Evolutionary conservation across 1,140 invertebrate genomes (phyloP), one percentile per base, ranked within the genome.

Genomic region (Pteromalus puparum): DNA sequence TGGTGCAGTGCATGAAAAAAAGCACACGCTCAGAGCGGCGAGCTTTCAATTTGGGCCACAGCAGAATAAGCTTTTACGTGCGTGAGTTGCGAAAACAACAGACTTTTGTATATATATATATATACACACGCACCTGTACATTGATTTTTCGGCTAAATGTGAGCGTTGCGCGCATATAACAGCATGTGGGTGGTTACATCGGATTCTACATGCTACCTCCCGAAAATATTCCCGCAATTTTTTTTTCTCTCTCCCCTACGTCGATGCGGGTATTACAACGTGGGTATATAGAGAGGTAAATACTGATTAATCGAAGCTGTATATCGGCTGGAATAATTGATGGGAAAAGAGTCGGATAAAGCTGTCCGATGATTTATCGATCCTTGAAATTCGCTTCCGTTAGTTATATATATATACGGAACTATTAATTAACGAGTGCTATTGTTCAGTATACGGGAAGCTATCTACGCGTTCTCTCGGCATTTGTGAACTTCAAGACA

Each of bases 31-130:
- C 38, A 10, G 34, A 2, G 38, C 10, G 38, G 53, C 21, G 61
- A 78, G 46, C 42, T 72, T 83, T 72, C 61, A 83, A 28, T 83
- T 83, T 61, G 53, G 46, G 68, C 67, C 26, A 72, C 46, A 18
- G 28, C 30, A 72, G 38, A 83, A 83, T 83, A 78, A 83, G 74
- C 67, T 78, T 77, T 78, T 72, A 78, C 75, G 42, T 83, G 74
- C 74, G 67, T 83, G 75, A 83, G 67, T 77, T 83, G 75, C 28
- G 82, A 83, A 83, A 83, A 83, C 76, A 83, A 83, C 73, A 70
- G 53, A 21, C 53, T 38, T 48, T 76, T 83, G 30, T 34, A 34
- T 34, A 34, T 5, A 34, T 0, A 5, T 70, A 70, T 83, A 77
- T 53, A 83, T n/a, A n/a, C n/a, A n/a, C n/a, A n/a, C n/a, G n/a